phyloP scores from a whole-genome alignment of 1,140 invertebrate genomes.

The Drosophila nigromelanica region DNA sequence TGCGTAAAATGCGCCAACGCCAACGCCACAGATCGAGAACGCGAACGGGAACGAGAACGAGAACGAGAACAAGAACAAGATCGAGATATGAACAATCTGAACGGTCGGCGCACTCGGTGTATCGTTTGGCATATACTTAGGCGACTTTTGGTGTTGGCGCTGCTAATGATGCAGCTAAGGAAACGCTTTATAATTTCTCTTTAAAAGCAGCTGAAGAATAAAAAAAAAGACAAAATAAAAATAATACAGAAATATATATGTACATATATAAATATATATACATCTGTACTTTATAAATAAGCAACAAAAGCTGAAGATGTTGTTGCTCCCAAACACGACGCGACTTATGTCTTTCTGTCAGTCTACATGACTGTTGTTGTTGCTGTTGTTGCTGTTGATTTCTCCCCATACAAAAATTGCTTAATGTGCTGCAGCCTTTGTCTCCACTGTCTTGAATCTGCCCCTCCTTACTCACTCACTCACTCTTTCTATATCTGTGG shows the following conservation, averaged over 20 bases:
- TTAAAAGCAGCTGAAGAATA: slow-evolving; percentile 61
- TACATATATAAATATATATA: slow-evolving; percentile 17
- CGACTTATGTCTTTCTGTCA: not conserved
- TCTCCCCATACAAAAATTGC: slow-evolving; percentile 57
- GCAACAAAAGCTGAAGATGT: slow-evolving; percentile 62
- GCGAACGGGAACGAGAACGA: not conserved
- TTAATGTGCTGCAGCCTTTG: slow-evolving; percentile 70
- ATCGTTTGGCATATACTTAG: slow-evolving; percentile 59
- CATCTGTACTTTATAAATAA: slow-evolving; percentile 53
- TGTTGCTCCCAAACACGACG: slow-evolving; percentile 58
- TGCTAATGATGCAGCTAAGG: slow-evolving; percentile 82
- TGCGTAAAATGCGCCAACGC: slow-evolving; percentile 79
- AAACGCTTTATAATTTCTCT: slow-evolving; percentile 83
- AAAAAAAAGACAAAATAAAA: not conserved
- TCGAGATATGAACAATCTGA: slow-evolving; percentile 37
- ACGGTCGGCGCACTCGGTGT: slow-evolving; percentile 32
- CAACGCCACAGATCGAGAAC: slow-evolving; percentile 44
- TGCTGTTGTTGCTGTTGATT: slow-evolving; percentile 42
- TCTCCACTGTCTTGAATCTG: slow-evolving; percentile 26
- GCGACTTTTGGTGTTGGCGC: slow-evolving; percentile 81
- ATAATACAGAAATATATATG: slow-evolving; percentile 15
- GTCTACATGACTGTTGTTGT: too few species aligned
- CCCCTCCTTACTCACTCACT: too few species aligned
- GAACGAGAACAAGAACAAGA: slow-evolving; percentile 13
- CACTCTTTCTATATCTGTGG: slow-evolving; percentile 19